Evolutionary conservation across 2,888 invertebrate species (phyloP), one percentile per base, ranked within the genome.

Genomic region (Syritta pipiens): DNA sequence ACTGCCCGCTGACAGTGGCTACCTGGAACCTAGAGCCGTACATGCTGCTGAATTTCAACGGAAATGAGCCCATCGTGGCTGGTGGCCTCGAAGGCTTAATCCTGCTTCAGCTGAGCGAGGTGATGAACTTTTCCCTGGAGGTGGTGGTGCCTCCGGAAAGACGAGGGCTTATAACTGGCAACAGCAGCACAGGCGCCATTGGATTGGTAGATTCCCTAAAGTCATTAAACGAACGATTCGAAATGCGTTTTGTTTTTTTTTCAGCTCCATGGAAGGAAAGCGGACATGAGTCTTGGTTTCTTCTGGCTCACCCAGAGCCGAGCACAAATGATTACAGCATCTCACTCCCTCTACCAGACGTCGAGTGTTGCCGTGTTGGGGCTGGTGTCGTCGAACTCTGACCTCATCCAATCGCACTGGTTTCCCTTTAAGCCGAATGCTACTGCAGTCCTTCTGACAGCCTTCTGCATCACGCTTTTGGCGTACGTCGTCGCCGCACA

Each of bases 251-350:
- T 6, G 1, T 3, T 24, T 9, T 12, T 2, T 5, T 20, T 30
- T 35, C 10, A 83, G 83, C 59, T 81, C 2, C 49, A 79, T 20
- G 53, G 59, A n/a, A 51, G 44, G n/a, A 35, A 49, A 0, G 83
- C 82, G 3, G 83, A 85, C 24, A 53, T 85, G 26, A 82, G 82
- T 17, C 77, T 85, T 48, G 85, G 85, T 0, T 83, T 82, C 24
- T 81, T 83, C 24, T 76, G 82, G 2, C 82, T 82, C 32, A 81
- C 82, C 1, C 63, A 81, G 3, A 26, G 40, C 17, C 72, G 82
- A 1, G 24, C n/a, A n/a, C n/a, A 59, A 3, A 22, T 40, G 14
- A 63, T 83, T 9, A 62, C 82, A 6, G 83, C 83, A 1, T 60
- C 85, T 1, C 82, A 81, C 40, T 71, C 82, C 0, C 83, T 84